These are phyloP conservation scores for Orthosia cruda DNA, from an alignment of 2,888 invertebrate genomes.

Conservation along the genomic window DNA sequence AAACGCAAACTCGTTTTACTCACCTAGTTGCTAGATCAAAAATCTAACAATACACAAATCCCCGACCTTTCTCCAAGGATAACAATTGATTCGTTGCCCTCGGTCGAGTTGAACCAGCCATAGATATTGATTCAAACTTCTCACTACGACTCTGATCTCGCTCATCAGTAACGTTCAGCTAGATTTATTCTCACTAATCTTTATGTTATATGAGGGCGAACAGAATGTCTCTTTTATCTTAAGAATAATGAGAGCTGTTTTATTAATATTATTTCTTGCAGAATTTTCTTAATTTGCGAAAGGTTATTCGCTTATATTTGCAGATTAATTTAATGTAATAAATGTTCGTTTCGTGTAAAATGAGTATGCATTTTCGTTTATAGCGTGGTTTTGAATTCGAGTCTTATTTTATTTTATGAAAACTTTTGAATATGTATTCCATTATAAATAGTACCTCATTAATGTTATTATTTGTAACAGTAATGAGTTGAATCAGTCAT, in stretches of 20 bases:
- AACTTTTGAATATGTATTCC: neutral
- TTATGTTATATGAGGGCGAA: constrained; percentile 23
- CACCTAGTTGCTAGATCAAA: neutral
- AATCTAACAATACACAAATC: constrained; percentile 33
- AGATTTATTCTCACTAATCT: constrained; percentile 62
- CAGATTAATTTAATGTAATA: constrained; percentile 2
- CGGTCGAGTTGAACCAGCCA: constrained; percentile 14
- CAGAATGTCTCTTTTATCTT: constrained; percentile 35
- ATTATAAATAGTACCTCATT: neutral
- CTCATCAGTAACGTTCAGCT: constrained; percentile 51
- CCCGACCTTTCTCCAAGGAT: constrained; percentile 23
- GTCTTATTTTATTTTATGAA: neutral
- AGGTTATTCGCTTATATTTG: neutral
- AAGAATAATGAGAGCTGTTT: constrained; percentile 33
- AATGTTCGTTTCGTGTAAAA: neutral
- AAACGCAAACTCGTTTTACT: too few species aligned
- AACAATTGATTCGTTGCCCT: constrained; percentile 50
- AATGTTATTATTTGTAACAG: neutral
- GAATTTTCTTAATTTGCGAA: neutral
- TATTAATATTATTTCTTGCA: constrained; percentile 25
- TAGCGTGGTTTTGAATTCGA: neutral
- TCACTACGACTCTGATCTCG: constrained; percentile 29
- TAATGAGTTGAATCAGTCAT: neutral
- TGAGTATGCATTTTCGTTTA: neutral
- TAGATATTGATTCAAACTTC: constrained; percentile 56